phyloP scores from a whole-genome alignment of 2,888 invertebrate genomes.

The Drosophila anomalata region DNA sequence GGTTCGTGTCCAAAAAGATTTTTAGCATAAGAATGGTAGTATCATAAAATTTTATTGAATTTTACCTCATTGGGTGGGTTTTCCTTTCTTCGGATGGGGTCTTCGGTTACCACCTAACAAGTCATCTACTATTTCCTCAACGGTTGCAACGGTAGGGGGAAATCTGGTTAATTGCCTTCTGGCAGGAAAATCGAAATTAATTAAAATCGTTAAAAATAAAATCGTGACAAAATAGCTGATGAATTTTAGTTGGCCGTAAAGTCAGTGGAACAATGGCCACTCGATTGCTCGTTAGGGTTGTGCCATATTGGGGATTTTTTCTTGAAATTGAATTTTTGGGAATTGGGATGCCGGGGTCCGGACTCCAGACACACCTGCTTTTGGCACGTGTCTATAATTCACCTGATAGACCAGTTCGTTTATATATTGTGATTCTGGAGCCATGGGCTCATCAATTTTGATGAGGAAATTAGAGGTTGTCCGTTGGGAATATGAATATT shows the following conservation, averaged over 20 bases:
- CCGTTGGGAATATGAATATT: conserved; percentile 51
- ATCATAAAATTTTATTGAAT: conserved; percentile 65
- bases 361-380: conserved; percentile 28
- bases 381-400: conserved; percentile 46
- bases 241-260: conserved; percentile 45
- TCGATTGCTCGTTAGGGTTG: conserved; percentile 30
- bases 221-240: conserved; percentile 49
- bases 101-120: conserved; percentile 29
- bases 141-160: conserved; percentile 36
- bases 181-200: conserved; percentile 59
- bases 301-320: conserved; percentile 43
- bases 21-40: conserved; percentile 72
- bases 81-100: conserved; percentile 47
- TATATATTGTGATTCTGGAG: conserved; percentile 13
- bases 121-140: conserved; percentile 4
- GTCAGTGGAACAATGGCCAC: conserved; percentile 55
- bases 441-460: conserved; percentile 28
- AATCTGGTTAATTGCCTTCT: conserved; percentile 26
- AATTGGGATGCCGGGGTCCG: background rate
- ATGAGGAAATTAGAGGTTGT: conserved; percentile 51
- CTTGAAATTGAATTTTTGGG: conserved; percentile 9
- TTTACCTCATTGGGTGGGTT: conserved; percentile 45
- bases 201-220: conserved; percentile 53
- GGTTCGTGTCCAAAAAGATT: conserved; percentile 42
- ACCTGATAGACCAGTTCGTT: conserved; percentile 37